Percentiles rank a stretch among this genome's conserved stretches.
Evolutionary conservation across 1,140 invertebrate species (phyloP).

Genomic region (Aphaenogaster ashmeadi): DNA sequence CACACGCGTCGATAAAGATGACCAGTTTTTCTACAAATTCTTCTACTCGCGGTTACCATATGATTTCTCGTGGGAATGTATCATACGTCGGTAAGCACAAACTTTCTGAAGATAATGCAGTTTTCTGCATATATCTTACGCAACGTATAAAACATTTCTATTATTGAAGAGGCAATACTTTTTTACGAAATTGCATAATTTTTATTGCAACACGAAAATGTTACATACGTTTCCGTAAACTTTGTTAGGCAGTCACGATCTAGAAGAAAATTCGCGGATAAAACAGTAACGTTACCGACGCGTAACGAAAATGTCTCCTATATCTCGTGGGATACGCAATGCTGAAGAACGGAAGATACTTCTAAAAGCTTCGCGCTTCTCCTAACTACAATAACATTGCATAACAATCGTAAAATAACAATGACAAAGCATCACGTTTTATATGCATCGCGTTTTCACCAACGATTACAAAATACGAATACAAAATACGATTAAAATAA

Average conservation of each 20-base stretch:
- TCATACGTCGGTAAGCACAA: constrained; percentile 1
- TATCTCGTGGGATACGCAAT: background rate
- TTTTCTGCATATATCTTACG: background rate
- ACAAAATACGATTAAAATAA: background rate
- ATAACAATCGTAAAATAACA: background rate
- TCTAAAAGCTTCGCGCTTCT: background rate
- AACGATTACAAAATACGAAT: background rate
- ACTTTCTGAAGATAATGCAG: constrained; percentile 71
- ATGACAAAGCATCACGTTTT: background rate
- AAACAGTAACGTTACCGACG: constrained; percentile 46
- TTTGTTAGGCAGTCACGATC: background rate
- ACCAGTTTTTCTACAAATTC: background rate
- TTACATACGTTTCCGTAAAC: background rate
- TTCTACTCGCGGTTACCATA: background rate
- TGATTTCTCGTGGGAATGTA: constrained; percentile 31
- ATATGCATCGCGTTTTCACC: background rate
- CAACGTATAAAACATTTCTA: background rate
- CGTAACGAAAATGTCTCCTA: background rate
- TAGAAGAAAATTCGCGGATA: background rate
- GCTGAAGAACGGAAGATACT: background rate
- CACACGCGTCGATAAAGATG: constrained; percentile 38
- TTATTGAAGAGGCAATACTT: background rate
- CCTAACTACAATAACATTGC: background rate
- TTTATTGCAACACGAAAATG: background rate
- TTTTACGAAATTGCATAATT: background rate